These are phyloP conservation scores for Cephus cinctus DNA, from an alignment of 1,140 invertebrate species.

Conservation along the genomic window DNA sequence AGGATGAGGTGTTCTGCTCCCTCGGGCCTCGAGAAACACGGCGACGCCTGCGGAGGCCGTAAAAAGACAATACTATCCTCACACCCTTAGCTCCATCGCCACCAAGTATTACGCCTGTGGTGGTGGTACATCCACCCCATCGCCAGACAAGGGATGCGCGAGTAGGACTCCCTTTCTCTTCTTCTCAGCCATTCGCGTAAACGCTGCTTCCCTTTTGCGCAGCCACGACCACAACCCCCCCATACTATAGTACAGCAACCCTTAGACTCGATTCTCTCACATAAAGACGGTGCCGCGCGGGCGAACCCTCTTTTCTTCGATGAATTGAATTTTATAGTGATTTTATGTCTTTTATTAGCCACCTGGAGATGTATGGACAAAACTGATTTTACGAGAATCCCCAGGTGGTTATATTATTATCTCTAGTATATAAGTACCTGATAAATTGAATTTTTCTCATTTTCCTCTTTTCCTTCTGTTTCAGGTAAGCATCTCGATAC, in stretches of 20 bases:
- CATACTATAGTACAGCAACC: too few relatives aligned
- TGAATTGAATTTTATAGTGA: conserved; percentile 7
- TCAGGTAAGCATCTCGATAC: conserved; percentile 34
- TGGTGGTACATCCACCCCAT: too few relatives aligned
- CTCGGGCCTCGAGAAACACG: conserved; percentile 26
- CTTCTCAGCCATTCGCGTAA: neutral
- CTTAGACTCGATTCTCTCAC: neutral
- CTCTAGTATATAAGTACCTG: neutral
- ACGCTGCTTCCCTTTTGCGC: neutral
- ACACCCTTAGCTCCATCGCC: conserved; percentile 21
- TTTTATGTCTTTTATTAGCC: conserved; percentile 5
- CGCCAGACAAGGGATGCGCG: neutral
- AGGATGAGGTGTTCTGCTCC: conserved; percentile 20
- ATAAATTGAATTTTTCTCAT: conserved; percentile 6
- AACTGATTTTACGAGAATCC: conserved; percentile 1
- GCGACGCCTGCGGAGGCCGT: conserved; percentile 38
- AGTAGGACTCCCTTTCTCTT: neutral
- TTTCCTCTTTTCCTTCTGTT: conserved; percentile 28
- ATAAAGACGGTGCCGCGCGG: neutral
- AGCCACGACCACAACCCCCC: neutral
- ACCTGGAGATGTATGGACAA: too few relatives aligned
- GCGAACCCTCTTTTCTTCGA: neutral
- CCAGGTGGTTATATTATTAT: neutral
- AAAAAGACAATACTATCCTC: conserved; percentile 51
- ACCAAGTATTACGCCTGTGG: too few relatives aligned